phyloP scores from a whole-genome alignment of 2,113 vertebrate species.

The Spilogale gracilis region DNA sequence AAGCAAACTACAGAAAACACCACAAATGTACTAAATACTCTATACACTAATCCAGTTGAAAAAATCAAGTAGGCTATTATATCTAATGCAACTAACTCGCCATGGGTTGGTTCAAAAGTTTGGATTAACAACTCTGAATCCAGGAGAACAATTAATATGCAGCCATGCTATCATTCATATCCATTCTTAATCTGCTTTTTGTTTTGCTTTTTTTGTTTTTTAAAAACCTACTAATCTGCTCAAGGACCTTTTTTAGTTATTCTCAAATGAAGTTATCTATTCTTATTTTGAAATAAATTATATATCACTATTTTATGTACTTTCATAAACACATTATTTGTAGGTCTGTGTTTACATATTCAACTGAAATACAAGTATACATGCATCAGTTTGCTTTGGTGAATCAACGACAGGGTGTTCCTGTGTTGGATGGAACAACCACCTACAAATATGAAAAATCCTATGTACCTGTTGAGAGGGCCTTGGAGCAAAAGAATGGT shows the following conservation, averaged over 20 bases:
- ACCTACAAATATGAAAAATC: background rate
- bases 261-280: background rate
- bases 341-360: constrained; percentile 24
- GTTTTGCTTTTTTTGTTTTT: background rate
- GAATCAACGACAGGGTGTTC: background rate
- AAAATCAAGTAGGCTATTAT: background rate
- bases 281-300: constrained; percentile 8
- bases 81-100: background rate
- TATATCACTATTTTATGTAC: background rate
- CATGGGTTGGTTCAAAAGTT: background rate
- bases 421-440: background rate
- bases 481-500: background rate
- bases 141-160: background rate
- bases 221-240: background rate
- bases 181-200: background rate
- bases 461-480: background rate
- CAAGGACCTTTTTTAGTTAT: constrained; percentile 21
- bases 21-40: background rate
- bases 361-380: background rate
- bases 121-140: background rate
- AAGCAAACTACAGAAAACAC: background rate
- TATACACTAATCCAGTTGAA: background rate
- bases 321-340: constrained; percentile 8
- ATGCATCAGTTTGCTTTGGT: constrained; percentile 15
- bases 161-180: background rate